phyloP scores from a whole-genome alignment of 2,888 invertebrate genomes.

The Pachymerium ferrugineum region DNA sequence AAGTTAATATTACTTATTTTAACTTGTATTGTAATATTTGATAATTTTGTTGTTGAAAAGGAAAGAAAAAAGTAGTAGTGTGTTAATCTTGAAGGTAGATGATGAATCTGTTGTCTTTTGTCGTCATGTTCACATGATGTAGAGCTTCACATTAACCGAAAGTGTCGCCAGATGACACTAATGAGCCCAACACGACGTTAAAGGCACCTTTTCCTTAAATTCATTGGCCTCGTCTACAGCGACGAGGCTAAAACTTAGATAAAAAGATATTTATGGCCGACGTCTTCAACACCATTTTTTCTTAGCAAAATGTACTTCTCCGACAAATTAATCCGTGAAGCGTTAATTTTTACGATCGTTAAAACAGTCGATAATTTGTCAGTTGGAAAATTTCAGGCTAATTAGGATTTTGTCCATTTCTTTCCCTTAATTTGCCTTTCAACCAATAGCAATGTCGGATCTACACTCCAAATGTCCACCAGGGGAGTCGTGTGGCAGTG shows the following conservation, averaged over 20 bases:
- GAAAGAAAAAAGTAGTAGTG: too few relatives aligned
- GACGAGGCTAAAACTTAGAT: not conserved
- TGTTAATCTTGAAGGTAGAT: not conserved
- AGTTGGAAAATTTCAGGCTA: not conserved
- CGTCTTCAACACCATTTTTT: too few relatives aligned
- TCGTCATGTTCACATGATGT: conserved; percentile 14
- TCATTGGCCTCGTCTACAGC: conserved; percentile 8
- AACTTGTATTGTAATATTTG: too few relatives aligned
- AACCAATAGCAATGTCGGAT: not conserved
- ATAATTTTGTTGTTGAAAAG: too few relatives aligned
- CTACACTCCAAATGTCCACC: not conserved
- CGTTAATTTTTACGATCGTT: too few relatives aligned
- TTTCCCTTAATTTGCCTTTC: not conserved
- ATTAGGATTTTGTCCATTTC: not conserved
- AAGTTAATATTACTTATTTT: too few relatives aligned
- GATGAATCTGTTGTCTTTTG: conserved; percentile 22
- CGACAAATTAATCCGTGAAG: too few relatives aligned
- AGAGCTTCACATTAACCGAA: conserved; percentile 19
- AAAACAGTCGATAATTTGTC: too few relatives aligned
- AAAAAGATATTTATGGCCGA: not conserved
- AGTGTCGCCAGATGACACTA: conserved; percentile 27
- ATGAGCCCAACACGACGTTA: conserved; percentile 23
- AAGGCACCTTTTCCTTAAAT: conserved; percentile 10
- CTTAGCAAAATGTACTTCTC: too few relatives aligned
- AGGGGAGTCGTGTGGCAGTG: conserved; percentile 6